phyloP scores from a whole-genome alignment of 1,140 invertebrate genomes.

The Drosophila funebris region DNA sequence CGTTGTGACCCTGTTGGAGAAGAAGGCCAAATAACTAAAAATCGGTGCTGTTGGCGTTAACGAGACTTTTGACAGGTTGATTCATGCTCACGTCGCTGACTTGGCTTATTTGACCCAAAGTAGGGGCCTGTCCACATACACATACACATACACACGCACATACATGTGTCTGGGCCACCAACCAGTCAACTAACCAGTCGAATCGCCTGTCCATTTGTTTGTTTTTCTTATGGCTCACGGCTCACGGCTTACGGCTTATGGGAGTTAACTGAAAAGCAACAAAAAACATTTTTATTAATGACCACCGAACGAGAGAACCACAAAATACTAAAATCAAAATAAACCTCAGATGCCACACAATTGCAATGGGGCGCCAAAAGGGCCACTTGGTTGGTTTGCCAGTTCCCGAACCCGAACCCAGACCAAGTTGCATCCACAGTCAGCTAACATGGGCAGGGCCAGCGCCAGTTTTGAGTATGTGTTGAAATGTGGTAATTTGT shows the following conservation, averaged over 20 bases:
- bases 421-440: conserved; percentile 22
- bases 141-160: not conserved
- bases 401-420: conserved; percentile 1
- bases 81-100: conserved; percentile 82
- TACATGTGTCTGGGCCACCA: conserved; percentile 49
- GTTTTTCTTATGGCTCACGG: conserved; percentile 68
- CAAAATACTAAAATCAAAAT: not conserved
- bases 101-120: conserved; percentile 79
- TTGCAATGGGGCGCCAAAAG: conserved; percentile 81
- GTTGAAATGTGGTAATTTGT: conserved; percentile 82
- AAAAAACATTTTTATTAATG: conserved; percentile 80
- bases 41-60: conserved; percentile 83
- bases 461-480: conserved; percentile 76
- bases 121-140: conserved; percentile 57
- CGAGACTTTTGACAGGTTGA: conserved; percentile 84
- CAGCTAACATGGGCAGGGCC: conserved; percentile 37
- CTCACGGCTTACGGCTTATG: conserved; percentile 59
- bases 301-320: conserved; percentile 38
- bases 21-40: conserved; percentile 37
- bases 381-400: conserved; percentile 57
- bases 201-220: conserved; percentile 72
- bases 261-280: conserved; percentile 66
- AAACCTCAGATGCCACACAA: conserved; percentile 60
- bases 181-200: conserved; percentile 46
- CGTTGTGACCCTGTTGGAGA: conserved; percentile 49